Percentiles rank a stretch among this genome's conserved stretches.
These are phyloP conservation scores for Semotilus atromaculatus DNA, from an alignment of 2,797 vertebrate genomes.

Conservation along the genomic window DNA sequence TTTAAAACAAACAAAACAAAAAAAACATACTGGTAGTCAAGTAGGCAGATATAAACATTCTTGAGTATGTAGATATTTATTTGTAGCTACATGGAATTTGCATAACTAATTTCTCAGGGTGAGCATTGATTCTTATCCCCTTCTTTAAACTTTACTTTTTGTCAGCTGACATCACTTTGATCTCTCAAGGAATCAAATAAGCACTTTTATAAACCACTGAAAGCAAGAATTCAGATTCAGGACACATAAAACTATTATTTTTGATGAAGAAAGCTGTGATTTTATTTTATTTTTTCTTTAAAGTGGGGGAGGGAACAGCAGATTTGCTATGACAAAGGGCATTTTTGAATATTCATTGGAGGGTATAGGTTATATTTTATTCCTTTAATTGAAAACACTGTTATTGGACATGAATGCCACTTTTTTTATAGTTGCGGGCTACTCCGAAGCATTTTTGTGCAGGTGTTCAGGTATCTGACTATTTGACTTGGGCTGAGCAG, in stretches of 20 bases:
- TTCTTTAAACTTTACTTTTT: slow-evolving; percentile 67
- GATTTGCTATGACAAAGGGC: slow-evolving; percentile 36
- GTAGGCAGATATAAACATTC: slow-evolving; percentile 34
- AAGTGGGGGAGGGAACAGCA: not conserved
- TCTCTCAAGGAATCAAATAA: slow-evolving; percentile 77
- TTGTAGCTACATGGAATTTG: slow-evolving; percentile 49
- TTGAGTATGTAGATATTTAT: slow-evolving; percentile 46
- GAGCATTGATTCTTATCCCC: slow-evolving; percentile 52
- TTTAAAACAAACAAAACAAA: slow-evolving; percentile 45
- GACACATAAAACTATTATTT: slow-evolving; percentile 63
- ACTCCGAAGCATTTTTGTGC: slow-evolving; percentile 72
- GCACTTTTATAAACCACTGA: slow-evolving; percentile 79
- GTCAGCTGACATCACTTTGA: slow-evolving; percentile 61
- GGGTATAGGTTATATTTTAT: slow-evolving; percentile 62
- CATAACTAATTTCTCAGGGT: slow-evolving; percentile 52
- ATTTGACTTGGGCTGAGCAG: slow-evolving; percentile 47
- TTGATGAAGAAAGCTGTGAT: slow-evolving; percentile 82
- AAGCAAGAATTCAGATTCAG: slow-evolving; percentile 73
- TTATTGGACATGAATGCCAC: slow-evolving; percentile 68
- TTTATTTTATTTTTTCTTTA: slow-evolving; percentile 2
- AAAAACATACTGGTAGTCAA: slow-evolving; percentile 11
- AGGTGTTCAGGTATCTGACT: slow-evolving; percentile 73
- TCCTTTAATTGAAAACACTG: slow-evolving; percentile 54
- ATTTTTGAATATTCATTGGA: slow-evolving; percentile 39
- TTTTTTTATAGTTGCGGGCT: slow-evolving; percentile 71